Evolutionary conservation across 2,888 invertebrate species (phyloP), one percentile per base, ranked within the genome.

Genomic region (Ceraclea dissimilis): DNA sequence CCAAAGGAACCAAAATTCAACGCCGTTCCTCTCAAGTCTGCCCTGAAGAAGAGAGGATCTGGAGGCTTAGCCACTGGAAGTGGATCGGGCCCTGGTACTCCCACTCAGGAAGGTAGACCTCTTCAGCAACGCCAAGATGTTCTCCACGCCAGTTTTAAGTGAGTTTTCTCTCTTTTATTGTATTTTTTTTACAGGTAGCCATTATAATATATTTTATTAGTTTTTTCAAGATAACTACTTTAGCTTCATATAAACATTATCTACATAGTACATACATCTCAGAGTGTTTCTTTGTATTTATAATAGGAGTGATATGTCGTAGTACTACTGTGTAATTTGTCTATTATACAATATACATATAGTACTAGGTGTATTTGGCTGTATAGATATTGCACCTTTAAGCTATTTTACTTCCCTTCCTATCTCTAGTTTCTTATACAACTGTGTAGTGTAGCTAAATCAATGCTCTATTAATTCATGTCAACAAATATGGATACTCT

Each of bases 1-100:
- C 92, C 93, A 58, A 92, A 93, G 75, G 93, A 93, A 79, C 93
- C 93, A 44, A 86, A 87, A 68, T 88, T 91, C 74, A 88, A 91
- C 75, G 93, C 93, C 63, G 85, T 92, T 79, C 93, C 93, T 63
- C 82, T 93, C 60, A 94, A 94, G 73, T 93, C 93, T 52, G 94
- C 93, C 63, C 79, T 94, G 64, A 94, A 94, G 79, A 93, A 91
- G 73, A 86, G 89, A 69, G 69, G 64, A 54, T 69, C 68, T 21
- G 65, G 69, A 39, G 74, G 74, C 49, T 68, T 67, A 34, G 65
- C 68, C 22, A 68, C 67, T 46, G 64, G 68, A 47, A 68, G 67
- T 44, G 80, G 81, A 60, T 81, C 83, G 64, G 81, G 82, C 2
- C 79, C 86, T 53, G 88, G 86, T 34, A 90, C 90, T 58, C 86